phyloP scores from a whole-genome alignment of 2,888 invertebrate species.

The Drosophila longiperda region DNA sequence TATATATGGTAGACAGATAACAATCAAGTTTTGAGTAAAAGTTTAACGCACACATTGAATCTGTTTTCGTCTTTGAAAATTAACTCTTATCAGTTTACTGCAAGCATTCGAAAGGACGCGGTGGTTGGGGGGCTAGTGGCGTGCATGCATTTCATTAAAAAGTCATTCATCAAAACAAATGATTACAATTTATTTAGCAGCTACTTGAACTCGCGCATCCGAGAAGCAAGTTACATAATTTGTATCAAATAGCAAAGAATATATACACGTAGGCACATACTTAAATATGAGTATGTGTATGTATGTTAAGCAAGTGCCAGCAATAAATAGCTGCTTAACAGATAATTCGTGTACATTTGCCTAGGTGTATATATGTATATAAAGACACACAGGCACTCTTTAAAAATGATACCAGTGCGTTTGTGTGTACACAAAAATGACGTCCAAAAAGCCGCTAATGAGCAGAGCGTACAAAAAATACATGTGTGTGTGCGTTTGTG shows the following conservation, averaged over 20 bases:
- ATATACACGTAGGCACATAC: not conserved
- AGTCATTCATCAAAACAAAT: constrained; percentile 22
- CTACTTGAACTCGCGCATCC: constrained; percentile 35
- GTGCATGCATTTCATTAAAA: constrained; percentile 7
- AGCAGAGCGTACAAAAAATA: constrained; percentile 47
- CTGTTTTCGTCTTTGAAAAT: not conserved
- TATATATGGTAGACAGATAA: constrained; percentile 4
- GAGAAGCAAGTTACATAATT: constrained; percentile 36
- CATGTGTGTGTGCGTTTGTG: constrained; percentile 18
- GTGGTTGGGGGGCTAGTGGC: not conserved
- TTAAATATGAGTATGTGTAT: not conserved
- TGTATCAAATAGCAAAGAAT: constrained; percentile 13
- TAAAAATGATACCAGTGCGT: constrained; percentile 7
- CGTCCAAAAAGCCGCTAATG: constrained; percentile 71
- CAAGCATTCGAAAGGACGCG: not conserved
- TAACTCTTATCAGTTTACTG: not conserved
- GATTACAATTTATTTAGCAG: constrained; percentile 9
- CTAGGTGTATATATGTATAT: constrained; percentile 3
- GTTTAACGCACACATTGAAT: constrained; percentile 6
- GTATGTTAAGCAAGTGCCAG: constrained; percentile 17
- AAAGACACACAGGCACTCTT: constrained; percentile 3
- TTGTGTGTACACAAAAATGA: constrained; percentile 46
- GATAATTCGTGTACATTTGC: constrained; percentile 10
- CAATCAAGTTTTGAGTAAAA: constrained; percentile 5
- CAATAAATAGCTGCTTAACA: constrained; percentile 21